Evolutionary conservation across 2,888 invertebrate species (phyloP).

Genomic region (Spilarctia lutea): DNA sequence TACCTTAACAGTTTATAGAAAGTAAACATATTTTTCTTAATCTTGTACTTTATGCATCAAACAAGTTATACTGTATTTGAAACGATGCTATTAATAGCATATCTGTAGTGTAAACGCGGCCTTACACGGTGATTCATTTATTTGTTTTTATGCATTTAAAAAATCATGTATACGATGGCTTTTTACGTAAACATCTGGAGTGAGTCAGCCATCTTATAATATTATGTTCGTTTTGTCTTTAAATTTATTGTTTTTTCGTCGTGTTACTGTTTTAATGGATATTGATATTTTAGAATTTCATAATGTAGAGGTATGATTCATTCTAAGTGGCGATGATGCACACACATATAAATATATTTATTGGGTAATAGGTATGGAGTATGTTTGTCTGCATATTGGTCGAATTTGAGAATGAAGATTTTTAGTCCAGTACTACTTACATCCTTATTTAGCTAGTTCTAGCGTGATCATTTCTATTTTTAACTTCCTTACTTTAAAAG

Average conservation of each 20-base stretch:
- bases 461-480: too few species aligned
- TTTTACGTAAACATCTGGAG: constrained; percentile 11
- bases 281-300: background rate
- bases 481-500: too few species aligned
- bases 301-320: background rate
- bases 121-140: constrained; percentile 32
- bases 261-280: constrained; percentile 4
- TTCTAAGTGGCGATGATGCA: background rate
- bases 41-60: background rate
- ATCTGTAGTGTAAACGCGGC: background rate
- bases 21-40: background rate
- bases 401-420: background rate
- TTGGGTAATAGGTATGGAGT: background rate
- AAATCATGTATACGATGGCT: constrained; percentile 29
- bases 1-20: background rate
- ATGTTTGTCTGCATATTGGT: background rate
- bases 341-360: background rate
- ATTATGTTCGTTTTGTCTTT: constrained; percentile 1
- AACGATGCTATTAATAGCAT: background rate
- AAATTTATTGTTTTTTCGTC: constrained; percentile 3
- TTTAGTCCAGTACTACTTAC: background rate
- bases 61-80: background rate
- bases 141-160: constrained; percentile 20
- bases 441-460: too few species aligned
- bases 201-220: constrained; percentile 15